These are phyloP conservation scores for Aplidium turbinatum DNA, from an alignment of 23 tunicate species.

Conservation along the genomic window DNA sequence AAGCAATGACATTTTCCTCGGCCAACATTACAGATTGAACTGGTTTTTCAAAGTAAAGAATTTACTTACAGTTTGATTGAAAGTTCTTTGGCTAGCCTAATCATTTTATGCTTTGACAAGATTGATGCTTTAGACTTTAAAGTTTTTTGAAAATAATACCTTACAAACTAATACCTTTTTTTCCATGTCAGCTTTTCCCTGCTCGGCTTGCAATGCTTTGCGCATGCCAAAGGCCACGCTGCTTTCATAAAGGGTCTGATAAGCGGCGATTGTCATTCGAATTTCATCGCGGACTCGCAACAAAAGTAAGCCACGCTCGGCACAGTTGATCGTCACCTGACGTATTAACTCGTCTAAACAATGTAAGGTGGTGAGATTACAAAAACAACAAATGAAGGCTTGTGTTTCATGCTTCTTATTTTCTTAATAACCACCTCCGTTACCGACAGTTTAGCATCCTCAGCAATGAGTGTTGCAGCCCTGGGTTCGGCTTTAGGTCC, in stretches of 20 bases:
- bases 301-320: slow-evolving; percentile 92
- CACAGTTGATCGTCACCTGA: slow-evolving; percentile 99
- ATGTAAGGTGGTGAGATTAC: not conserved
- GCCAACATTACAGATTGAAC: too few species aligned
- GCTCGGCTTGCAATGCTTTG: slow-evolving; percentile 97
- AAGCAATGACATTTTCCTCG: too few species aligned
- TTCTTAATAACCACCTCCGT: not conserved
- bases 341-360: slow-evolving; percentile 89
- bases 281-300: slow-evolving; percentile 98
- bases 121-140: too few species aligned
- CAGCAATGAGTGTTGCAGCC: too few species aligned
- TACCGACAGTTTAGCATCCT: too few species aligned
- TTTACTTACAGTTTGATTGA: too few species aligned
- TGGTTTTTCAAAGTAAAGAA: too few species aligned
- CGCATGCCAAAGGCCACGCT: slow-evolving; percentile 98
- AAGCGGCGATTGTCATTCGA: slow-evolving; percentile 98
- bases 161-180: too few species aligned
- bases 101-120: too few species aligned
- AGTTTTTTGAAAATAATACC: too few species aligned
- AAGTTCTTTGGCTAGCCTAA: too few species aligned
- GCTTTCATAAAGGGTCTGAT: slow-evolving; percentile 97
- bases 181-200: slow-evolving; percentile 97
- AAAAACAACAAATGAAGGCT: not conserved
- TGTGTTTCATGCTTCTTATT: not conserved
- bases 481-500: too few species aligned